These are phyloP conservation scores for Tribolium freemani DNA, from an alignment of 2,888 invertebrate genomes.

Conservation along the genomic window DNA sequence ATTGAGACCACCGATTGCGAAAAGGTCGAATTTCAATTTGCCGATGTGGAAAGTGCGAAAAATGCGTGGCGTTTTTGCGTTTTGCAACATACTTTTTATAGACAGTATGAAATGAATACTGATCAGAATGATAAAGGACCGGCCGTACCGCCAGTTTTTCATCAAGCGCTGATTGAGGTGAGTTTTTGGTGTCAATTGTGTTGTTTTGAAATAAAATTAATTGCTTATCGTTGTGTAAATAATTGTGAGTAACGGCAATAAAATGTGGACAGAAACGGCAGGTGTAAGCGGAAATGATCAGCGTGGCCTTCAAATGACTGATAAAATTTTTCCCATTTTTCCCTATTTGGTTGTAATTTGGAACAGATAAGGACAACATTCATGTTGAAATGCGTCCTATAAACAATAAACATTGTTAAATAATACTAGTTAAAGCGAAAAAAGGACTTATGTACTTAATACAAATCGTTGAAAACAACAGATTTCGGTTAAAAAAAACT, in stretches of 20 bases:
- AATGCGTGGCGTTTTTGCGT: slow-evolving; percentile 96
- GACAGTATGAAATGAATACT: slow-evolving; percentile 78
- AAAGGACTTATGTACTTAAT: no score
- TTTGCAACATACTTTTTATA: slow-evolving; percentile 91
- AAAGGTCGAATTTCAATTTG: slow-evolving; percentile 84
- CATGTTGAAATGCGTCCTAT: no score
- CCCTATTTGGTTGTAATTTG: no score
- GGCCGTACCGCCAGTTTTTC: slow-evolving; percentile 63
- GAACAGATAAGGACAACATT: no score
- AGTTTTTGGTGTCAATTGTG: slow-evolving; percentile 38
- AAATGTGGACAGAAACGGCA: background rate
- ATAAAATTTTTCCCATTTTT: no score
- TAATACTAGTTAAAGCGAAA: no score
- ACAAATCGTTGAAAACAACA: no score
- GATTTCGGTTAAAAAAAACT: no score
- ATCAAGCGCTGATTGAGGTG: slow-evolving; percentile 71
- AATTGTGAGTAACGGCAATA: background rate
- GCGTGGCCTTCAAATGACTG: no score
- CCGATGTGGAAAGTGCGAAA: slow-evolving; percentile 92
- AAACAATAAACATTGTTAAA: no score
- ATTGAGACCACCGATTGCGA: slow-evolving; percentile 85
- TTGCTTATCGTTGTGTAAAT: slow-evolving; percentile 9
- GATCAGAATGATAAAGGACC: slow-evolving; percentile 56
- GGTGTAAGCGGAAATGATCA: background rate
- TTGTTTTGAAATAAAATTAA: background rate